These are phyloP conservation scores for Melanostoma mellinum DNA, from an alignment of 2,888 invertebrate genomes.

Conservation along the genomic window DNA sequence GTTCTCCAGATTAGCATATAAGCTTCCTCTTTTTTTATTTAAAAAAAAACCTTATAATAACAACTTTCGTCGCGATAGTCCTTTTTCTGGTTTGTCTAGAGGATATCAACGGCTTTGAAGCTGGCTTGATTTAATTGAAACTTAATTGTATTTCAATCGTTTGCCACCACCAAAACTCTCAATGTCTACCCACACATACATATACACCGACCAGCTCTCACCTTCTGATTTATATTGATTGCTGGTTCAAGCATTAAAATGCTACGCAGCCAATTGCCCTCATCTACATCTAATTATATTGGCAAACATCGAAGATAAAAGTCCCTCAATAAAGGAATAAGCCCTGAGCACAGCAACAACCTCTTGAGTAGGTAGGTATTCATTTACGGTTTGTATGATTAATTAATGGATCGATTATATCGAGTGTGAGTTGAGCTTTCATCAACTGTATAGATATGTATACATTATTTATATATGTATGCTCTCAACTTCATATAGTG, in stretches of 20 bases:
- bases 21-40: no score
- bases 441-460: conserved; percentile 18
- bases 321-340: conserved; percentile 49
- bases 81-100: no score
- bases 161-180: no score
- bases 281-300: conserved; percentile 36
- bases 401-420: conserved; percentile 56
- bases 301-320: conserved; percentile 21
- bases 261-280: neutral
- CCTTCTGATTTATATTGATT: neutral
- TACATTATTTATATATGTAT: neutral
- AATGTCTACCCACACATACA: no score
- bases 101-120: no score
- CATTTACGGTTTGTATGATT: conserved; percentile 59
- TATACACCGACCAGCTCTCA: no score
- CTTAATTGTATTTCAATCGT: no score
- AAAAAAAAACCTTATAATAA: no score
- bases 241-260: no score
- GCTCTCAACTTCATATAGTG: neutral
- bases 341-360: conserved; percentile 40
- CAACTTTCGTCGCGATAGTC: no score
- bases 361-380: conserved; percentile 19
- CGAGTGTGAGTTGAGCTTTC: conserved; percentile 39
- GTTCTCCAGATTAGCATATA: no score
- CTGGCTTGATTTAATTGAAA: no score